phyloP scores from a whole-genome alignment of 2,113 vertebrate species.

The Cygnus atratus region DNA sequence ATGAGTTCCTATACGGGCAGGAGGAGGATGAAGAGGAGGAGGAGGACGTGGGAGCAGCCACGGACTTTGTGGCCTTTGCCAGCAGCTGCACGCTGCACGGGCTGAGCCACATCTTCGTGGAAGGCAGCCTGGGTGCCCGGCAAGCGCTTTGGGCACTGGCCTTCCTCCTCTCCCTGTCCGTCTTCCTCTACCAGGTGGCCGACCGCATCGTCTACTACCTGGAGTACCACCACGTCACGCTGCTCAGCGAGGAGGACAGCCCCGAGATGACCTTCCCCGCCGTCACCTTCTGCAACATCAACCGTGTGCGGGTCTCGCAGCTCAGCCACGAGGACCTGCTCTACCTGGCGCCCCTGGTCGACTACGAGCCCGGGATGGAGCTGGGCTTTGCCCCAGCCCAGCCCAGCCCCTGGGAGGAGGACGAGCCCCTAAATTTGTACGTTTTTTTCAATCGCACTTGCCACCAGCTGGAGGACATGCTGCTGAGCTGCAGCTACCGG shows the following conservation, averaged over 20 bases:
- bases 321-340: constrained; percentile 89
- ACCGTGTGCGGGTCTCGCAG: constrained; percentile 86
- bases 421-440: constrained; percentile 81
- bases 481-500: constrained; percentile 89
- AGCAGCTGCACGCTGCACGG: constrained; percentile 89
- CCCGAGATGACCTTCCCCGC: constrained; percentile 86
- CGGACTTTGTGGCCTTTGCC: constrained; percentile 85
- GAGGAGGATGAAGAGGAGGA: constrained; percentile 66
- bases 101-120: constrained; percentile 88
- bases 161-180: constrained; percentile 85
- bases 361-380: constrained; percentile 86
- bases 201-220: constrained; percentile 88
- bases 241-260: constrained; percentile 86
- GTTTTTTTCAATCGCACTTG: constrained; percentile 90
- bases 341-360: constrained; percentile 88
- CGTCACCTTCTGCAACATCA: constrained; percentile 93
- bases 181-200: constrained; percentile 90
- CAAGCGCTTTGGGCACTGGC: constrained; percentile 87
- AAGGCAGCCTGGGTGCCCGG: constrained; percentile 81
- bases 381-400: constrained; percentile 83
- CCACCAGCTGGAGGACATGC: constrained; percentile 92
- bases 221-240: constrained; percentile 87
- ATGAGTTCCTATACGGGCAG: not conserved
- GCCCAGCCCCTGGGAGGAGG: constrained; percentile 51
- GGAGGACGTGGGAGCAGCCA: not conserved